phyloP scores from a whole-genome alignment of 2,888 invertebrate genomes.

The Drosophila tanythrix region DNA sequence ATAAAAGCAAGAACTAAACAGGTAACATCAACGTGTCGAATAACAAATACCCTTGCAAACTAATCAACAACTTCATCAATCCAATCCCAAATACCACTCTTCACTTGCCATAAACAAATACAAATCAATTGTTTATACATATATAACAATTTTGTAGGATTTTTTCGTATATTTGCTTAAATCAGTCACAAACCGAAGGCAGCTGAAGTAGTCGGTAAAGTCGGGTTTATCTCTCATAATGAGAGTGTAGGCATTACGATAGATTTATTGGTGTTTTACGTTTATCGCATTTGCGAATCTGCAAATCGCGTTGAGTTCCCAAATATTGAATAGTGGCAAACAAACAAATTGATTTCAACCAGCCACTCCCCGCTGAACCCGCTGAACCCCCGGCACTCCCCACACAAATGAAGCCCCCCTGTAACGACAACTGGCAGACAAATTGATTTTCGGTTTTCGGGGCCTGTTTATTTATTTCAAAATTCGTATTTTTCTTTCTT shows the following conservation, averaged over 20 bases:
- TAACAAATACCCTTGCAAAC: slow-evolving; percentile 9
- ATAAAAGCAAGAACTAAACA: slow-evolving; percentile 25
- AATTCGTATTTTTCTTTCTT: slow-evolving; percentile 51
- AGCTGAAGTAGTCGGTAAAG: neutral
- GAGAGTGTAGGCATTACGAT: slow-evolving; percentile 20
- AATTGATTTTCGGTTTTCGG: slow-evolving; percentile 51
- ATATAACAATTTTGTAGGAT: neutral
- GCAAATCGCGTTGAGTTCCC: slow-evolving; percentile 40
- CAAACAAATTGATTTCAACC: slow-evolving; percentile 39
- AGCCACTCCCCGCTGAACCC: neutral
- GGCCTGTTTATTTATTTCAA: slow-evolving; percentile 55
- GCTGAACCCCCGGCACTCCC: too few species aligned
- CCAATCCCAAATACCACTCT: neutral
- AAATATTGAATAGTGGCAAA: slow-evolving; percentile 56
- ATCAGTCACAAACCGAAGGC: neutral
- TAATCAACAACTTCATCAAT: neutral
- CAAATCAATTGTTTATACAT: neutral
- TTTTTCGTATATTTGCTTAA: neutral
- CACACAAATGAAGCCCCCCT: neutral
- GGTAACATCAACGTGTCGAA: neutral
- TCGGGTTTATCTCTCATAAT: neutral
- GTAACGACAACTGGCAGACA: slow-evolving; percentile 48
- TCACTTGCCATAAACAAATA: neutral
- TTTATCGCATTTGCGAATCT: slow-evolving; percentile 49
- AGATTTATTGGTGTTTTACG: slow-evolving; percentile 44